phyloP scores from a whole-genome alignment of 2,113 vertebrate genomes.

The Oreochromis spilurus region DNA sequence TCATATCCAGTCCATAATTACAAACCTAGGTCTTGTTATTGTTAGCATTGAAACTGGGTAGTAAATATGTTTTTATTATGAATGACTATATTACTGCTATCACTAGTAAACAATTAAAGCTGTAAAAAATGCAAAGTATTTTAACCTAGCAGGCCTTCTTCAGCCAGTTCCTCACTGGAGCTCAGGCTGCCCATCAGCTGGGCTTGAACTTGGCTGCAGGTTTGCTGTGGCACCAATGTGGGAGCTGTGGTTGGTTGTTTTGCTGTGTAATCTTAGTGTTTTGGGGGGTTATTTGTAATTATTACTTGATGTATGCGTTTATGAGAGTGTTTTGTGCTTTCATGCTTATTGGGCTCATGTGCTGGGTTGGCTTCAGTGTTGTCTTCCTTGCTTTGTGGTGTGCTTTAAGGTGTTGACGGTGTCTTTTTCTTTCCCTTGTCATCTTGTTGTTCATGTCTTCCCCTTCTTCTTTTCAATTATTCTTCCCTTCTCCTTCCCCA shows the following conservation, averaged over 20 bases:
- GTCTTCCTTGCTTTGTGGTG: slow-evolving; percentile 69
- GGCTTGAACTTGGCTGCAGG: slow-evolving; percentile 3
- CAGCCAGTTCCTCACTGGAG: neutral
- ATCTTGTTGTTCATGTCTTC: slow-evolving; percentile 50
- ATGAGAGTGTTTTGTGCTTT: slow-evolving; percentile 2
- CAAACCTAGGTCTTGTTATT: neutral
- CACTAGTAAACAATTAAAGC: neutral
- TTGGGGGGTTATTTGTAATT: neutral
- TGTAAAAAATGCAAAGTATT: neutral
- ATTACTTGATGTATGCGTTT: neutral
- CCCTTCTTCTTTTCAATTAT: neutral
- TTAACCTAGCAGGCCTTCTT: neutral
- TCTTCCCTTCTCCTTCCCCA: neutral
- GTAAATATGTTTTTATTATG: neutral
- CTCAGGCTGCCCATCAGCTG: neutral
- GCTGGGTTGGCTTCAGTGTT: slow-evolving; percentile 56
- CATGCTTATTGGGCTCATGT: slow-evolving; percentile 33
- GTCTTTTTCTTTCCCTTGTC: slow-evolving; percentile 75
- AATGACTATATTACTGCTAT: neutral
- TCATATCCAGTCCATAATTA: neutral
- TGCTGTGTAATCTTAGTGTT: neutral
- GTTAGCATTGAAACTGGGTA: neutral
- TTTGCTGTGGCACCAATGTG: neutral
- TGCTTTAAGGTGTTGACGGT: slow-evolving; percentile 76
- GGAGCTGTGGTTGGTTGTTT: neutral